These are phyloP conservation scores for Pogoniulus pusillus DNA, from an alignment of 2,797 vertebrate genomes.

Conservation along the genomic window DNA sequence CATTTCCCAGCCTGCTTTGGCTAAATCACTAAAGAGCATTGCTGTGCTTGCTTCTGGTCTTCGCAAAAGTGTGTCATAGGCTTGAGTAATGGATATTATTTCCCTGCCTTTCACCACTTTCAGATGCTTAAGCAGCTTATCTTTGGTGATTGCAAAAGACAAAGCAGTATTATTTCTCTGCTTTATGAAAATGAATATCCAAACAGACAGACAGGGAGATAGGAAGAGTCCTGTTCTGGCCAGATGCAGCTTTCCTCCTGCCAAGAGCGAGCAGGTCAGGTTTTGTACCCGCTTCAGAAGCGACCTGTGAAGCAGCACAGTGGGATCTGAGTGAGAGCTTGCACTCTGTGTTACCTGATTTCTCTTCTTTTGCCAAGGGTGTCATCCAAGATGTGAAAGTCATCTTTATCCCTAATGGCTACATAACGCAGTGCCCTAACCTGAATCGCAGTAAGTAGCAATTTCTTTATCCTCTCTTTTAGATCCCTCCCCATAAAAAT, in stretches of 20 bases:
- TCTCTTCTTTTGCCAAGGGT: slow-evolving; percentile 83
- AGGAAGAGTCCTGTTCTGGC: not conserved
- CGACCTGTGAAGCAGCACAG: not conserved
- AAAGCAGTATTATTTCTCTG: not conserved
- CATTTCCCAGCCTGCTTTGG: not conserved
- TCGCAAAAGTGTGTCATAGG: not conserved
- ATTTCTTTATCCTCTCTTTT: not conserved
- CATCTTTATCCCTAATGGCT: slow-evolving; percentile 91
- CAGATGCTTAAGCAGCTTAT: slow-evolving; percentile 28
- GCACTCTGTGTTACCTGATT: slow-evolving; percentile 35
- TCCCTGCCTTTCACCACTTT: not conserved
- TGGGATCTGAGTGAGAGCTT: not conserved
- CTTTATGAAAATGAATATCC: not conserved
- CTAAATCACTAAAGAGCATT: not conserved
- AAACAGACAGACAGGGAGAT: not conserved
- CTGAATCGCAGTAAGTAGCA: slow-evolving; percentile 96
- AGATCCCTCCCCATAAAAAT: not conserved
- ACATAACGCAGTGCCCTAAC: slow-evolving; percentile 93
- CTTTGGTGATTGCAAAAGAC: not conserved
- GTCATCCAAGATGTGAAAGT: slow-evolving; percentile 93
- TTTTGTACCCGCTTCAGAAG: not conserved
- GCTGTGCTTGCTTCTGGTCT: not conserved
- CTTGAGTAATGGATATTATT: not conserved
- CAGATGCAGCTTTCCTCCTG: not conserved
- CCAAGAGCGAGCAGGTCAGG: not conserved